A percentile compares a stretch with the other conserved stretches of the same genome.
Conservation (phyloP, 2,113 vertebrate species). For the Neotragus moschatus region DNA sequence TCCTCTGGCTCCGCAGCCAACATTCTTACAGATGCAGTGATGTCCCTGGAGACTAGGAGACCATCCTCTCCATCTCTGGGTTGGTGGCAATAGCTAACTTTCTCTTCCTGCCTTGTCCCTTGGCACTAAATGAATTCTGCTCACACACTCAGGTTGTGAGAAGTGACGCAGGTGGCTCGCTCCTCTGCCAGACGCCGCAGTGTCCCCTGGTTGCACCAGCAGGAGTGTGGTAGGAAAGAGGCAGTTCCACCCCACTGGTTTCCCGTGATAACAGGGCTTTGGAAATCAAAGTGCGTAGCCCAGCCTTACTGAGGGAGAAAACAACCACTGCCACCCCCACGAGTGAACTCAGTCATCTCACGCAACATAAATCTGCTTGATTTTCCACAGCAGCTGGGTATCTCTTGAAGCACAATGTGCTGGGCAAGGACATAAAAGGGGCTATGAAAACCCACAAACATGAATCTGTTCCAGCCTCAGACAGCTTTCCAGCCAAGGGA, state of each 20-base stretch:
- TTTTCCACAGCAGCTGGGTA: neutral
- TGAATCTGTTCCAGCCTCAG: neutral
- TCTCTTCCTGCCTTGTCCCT: neutral
- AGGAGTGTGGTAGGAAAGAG: slow-evolving; percentile 32
- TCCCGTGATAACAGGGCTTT: neutral
- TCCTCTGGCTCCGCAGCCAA: neutral
- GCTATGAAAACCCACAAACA: slow-evolving; percentile 13
- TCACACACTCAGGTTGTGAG: neutral
- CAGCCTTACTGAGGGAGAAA: neutral
- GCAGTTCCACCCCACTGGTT: slow-evolving; percentile 40
- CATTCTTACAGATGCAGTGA: neutral
- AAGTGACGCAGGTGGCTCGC: neutral
- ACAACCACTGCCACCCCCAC: neutral
- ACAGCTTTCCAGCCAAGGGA: slow-evolving; percentile 5
- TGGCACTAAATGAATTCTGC: neutral
- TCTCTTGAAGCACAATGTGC: neutral
- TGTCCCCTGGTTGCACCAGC: neutral
- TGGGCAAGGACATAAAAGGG: neutral
- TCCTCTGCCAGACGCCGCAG: slow-evolving; percentile 47
- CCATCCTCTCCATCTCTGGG: neutral
- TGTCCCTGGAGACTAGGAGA: neutral
- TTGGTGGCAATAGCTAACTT: neutral
- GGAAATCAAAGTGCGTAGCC: neutral
- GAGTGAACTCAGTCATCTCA: neutral
- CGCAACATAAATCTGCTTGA: neutral